These are phyloP conservation scores for Verasper variegatus DNA, from an alignment of 2,113 vertebrate species.

Conservation along the genomic window DNA sequence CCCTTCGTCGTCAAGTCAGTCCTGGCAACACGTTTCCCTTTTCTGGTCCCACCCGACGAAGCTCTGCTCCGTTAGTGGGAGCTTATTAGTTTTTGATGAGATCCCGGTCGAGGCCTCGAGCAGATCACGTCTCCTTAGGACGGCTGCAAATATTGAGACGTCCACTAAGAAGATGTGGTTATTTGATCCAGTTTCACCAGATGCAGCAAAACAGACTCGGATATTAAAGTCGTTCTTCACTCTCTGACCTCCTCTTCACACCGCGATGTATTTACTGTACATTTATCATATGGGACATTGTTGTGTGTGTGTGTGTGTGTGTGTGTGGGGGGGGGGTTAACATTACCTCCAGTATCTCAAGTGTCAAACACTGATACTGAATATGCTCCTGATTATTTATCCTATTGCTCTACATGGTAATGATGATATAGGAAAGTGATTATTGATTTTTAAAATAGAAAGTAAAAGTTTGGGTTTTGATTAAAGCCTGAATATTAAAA, in stretches of 20 bases:
- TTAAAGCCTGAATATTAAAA: too few species aligned
- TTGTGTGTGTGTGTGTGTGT: too few species aligned
- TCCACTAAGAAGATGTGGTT: conserved; percentile 31
- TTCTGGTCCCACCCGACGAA: conserved; percentile 18
- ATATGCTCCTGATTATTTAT: too few species aligned
- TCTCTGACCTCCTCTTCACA: conserved; percentile 2
- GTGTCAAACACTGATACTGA: too few species aligned
- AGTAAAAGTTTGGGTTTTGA: too few species aligned
- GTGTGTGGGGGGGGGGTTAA: too few species aligned
- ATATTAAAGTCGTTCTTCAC: conserved; percentile 67
- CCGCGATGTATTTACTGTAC: neutral
- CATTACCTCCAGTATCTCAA: too few species aligned
- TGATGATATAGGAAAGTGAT: too few species aligned
- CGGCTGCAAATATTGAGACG: conserved; percentile 4
- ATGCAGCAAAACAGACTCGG: neutral
- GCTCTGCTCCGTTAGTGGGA: conserved; percentile 28
- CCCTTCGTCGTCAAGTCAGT: conserved; percentile 81
- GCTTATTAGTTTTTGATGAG: conserved; percentile 63
- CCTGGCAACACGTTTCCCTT: neutral
- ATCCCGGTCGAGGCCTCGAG: conserved; percentile 33
- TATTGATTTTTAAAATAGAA: too few species aligned
- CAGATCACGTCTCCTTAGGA: conserved; percentile 27
- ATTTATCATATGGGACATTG: neutral
- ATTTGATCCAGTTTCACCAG: conserved; percentile 40
- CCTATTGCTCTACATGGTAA: too few species aligned